These are phyloP conservation scores for Agonum fuliginosum DNA, from an alignment of 2,888 invertebrate species.

Conservation along the genomic window DNA sequence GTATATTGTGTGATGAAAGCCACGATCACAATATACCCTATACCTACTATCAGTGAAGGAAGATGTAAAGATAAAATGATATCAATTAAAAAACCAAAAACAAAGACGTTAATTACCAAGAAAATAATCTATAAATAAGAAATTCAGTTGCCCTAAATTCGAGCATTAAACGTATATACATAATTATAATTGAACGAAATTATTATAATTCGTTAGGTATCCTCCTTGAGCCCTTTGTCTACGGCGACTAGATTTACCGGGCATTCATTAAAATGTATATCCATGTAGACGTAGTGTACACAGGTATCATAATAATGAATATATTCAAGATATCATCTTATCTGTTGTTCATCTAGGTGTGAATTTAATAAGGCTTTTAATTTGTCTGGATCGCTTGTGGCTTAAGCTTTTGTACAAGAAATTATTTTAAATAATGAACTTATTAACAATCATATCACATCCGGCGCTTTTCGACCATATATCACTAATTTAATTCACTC, in stretches of 20 bases:
- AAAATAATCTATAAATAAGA: neutral
- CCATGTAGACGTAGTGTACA: conserved; percentile 17
- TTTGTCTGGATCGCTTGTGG: conserved; percentile 54
- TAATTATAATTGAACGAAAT: conserved; percentile 31
- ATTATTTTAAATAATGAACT: conserved; percentile 59
- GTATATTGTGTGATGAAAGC: too few species aligned
- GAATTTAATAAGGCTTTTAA: conserved; percentile 58
- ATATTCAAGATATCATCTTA: conserved; percentile 58
- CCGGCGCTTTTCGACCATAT: conserved; percentile 52
- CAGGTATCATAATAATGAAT: conserved; percentile 57
- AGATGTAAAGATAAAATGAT: too few species aligned
- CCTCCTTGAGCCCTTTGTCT: conserved; percentile 33
- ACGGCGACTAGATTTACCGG: conserved; percentile 25
- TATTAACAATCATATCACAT: conserved; percentile 58
- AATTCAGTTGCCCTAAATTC: neutral
- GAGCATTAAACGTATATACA: neutral
- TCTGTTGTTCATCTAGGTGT: conserved; percentile 56
- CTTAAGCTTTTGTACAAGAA: conserved; percentile 53
- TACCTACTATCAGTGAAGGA: too few species aligned
- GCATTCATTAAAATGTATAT: conserved; percentile 45
- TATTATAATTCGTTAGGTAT: conserved; percentile 27
- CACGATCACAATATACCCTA: too few species aligned
- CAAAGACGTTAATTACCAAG: neutral
- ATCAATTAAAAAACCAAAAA: too few species aligned
- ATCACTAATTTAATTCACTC: conserved; percentile 51